Percentiles rank a stretch among this genome's conserved stretches.
Evolutionary conservation across 2,797 vertebrate genomes (phyloP).

Genomic region (Chaetodon trifasciatus): DNA sequence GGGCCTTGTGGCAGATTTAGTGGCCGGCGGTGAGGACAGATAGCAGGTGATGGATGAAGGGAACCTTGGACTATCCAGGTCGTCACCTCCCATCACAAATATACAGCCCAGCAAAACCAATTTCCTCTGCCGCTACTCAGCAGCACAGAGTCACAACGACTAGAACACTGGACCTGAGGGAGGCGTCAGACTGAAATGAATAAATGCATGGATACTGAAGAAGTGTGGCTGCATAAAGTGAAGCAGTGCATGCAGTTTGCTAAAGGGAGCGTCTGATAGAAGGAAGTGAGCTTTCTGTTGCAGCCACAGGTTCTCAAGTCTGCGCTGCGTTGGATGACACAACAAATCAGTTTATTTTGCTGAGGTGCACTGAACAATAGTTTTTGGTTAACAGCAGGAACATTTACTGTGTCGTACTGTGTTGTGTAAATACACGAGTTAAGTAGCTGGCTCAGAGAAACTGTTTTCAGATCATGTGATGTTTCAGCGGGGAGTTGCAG

Average conservation of each 20-base stretch:
- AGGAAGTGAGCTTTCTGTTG: background rate
- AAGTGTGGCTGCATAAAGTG: background rate
- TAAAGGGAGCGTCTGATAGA: background rate
- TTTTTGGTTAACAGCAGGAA: background rate
- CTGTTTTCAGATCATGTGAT: background rate
- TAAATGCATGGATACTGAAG: background rate
- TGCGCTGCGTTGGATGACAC: background rate
- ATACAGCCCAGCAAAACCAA: constrained; percentile 41
- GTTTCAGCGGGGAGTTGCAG: constrained; percentile 1
- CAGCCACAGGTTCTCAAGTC: constrained; percentile 1
- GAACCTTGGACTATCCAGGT: constrained; percentile 76
- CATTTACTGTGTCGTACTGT: background rate
- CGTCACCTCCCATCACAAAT: constrained; percentile 54
- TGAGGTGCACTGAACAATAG: background rate
- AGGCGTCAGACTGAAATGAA: background rate
- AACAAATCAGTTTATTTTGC: background rate
- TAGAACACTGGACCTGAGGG: background rate
- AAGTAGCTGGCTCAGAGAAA: background rate
- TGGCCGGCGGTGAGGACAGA: constrained; percentile 53
- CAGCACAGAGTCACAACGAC: background rate
- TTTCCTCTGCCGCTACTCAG: constrained; percentile 40
- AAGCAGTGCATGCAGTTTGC: background rate
- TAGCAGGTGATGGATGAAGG: constrained; percentile 78
- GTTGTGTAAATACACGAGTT: background rate
- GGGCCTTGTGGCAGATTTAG: constrained; percentile 69